Conservation (phyloP, 2,797 vertebrate species). For the Schizopygopsis pylzovi region DNA sequence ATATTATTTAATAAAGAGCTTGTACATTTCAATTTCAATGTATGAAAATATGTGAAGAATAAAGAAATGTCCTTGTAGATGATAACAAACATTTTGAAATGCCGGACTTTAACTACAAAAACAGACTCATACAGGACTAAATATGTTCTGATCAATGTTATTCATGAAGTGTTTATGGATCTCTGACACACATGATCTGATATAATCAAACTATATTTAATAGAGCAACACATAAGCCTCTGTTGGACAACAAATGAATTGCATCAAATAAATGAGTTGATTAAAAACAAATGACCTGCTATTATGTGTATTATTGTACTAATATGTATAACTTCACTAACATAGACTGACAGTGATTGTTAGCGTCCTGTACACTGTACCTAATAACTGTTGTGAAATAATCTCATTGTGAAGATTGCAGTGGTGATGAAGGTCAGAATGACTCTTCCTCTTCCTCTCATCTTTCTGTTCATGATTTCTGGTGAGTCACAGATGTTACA, state of each 20-base stretch:
- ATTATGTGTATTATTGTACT: not conserved
- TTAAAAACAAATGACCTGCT: no score
- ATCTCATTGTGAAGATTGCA: not conserved
- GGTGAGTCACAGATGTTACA: not conserved
- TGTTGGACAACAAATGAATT: not conserved
- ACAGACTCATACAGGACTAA: not conserved
- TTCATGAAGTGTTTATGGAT: not conserved
- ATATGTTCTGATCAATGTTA: not conserved
- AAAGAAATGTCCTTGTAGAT: not conserved
- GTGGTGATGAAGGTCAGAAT: not conserved
- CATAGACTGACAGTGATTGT: not conserved
- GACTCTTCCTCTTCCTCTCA: not conserved
- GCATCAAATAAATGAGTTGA: not conserved
- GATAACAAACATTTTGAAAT: no score
- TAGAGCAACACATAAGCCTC: not conserved
- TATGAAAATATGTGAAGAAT: not conserved
- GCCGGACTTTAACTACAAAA: not conserved
- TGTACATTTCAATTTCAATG: not conserved
- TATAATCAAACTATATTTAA: not conserved
- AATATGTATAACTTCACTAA: not conserved
- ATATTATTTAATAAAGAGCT: not conserved
- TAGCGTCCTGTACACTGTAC: not conserved
- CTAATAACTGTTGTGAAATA: not conserved
- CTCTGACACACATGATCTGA: not conserved
- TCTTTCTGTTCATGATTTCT: not conserved